phyloP scores from a whole-genome alignment of 1,140 invertebrate genomes.

The Contarinia nasturtii region DNA sequence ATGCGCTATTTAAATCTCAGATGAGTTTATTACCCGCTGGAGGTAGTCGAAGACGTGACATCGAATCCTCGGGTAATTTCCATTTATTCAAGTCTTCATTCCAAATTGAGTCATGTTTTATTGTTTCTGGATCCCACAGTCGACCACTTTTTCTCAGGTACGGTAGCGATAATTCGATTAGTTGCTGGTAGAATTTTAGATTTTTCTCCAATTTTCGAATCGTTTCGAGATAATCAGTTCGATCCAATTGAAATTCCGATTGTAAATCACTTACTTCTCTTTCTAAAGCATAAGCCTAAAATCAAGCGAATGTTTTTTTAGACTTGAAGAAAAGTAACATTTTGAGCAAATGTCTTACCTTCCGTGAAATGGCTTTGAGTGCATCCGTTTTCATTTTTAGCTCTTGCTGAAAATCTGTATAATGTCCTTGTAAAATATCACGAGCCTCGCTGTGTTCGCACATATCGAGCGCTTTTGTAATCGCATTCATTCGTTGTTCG shows the following conservation, averaged over 20 bases:
- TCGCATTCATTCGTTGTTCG: conserved; percentile 40
- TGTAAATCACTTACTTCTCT: conserved; percentile 61
- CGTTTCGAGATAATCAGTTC: conserved; percentile 70
- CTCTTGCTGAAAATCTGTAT: conserved; percentile 59
- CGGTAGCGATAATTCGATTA: conserved; percentile 51
- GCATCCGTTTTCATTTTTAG: conserved; percentile 48
- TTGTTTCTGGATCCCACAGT: conserved; percentile 46
- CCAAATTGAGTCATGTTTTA: conserved; percentile 53
- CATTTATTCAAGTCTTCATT: conserved; percentile 56
- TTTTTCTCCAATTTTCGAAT: conserved; percentile 59
- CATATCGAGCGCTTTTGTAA: conserved; percentile 43
- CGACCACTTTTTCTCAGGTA: conserved; percentile 55
- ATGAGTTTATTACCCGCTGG: conserved; percentile 30
- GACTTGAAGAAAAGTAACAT: background rate
- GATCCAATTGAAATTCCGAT: conserved; percentile 65
- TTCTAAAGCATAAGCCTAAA: conserved; percentile 28
- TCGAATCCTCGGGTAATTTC: conserved; percentile 45
- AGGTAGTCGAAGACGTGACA: conserved; percentile 42
- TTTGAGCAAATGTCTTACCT: conserved; percentile 25
- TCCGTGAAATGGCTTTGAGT: conserved; percentile 46
- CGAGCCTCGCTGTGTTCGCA: conserved; percentile 46
- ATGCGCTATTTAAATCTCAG: no score
- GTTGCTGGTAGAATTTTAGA: conserved; percentile 44
- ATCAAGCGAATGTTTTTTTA: background rate
- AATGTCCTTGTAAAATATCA: conserved; percentile 38